Evolutionary conservation across 2,888 invertebrate genomes (phyloP).

Genomic region (Lasioglossum morio): DNA sequence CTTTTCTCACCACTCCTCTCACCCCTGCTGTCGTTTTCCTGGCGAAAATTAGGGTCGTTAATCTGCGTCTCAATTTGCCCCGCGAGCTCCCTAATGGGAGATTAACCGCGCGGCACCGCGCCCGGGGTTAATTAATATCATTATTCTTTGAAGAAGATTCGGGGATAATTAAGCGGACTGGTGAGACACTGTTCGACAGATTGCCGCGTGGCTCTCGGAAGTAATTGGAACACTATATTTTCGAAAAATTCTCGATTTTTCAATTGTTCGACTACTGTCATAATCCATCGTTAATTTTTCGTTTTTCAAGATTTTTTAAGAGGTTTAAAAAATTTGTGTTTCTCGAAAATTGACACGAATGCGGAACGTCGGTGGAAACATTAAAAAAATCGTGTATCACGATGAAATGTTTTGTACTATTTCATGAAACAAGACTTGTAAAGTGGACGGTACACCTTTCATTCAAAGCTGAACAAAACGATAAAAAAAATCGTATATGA

Average conservation of each 20-base stretch:
- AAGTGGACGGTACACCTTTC: not conserved
- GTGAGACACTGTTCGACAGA: not conserved
- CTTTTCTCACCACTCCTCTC: not conserved
- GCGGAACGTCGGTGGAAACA: not conserved
- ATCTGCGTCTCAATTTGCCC: not conserved
- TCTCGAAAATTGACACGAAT: no score
- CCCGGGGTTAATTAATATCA: not conserved
- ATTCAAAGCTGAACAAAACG: not conserved
- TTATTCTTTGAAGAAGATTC: not conserved
- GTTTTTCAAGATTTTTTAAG: not conserved
- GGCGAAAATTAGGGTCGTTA: slow-evolving; percentile 12
- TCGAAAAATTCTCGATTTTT: not conserved
- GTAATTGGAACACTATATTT: not conserved
- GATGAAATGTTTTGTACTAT: not conserved
- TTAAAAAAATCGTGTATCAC: not conserved
- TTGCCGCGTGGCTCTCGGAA: not conserved
- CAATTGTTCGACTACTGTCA: not conserved
- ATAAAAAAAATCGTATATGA: not conserved
- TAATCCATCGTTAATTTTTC: not conserved
- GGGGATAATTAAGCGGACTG: not conserved
- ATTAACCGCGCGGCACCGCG: not conserved
- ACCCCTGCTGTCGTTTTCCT: not conserved
- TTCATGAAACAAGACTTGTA: not conserved
- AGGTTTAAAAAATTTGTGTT: not conserved
- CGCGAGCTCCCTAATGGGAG: not conserved